Base-by-base conservation (phyloP, 2,888 invertebrate genomes). In the Desoria tigrina region DNA sequence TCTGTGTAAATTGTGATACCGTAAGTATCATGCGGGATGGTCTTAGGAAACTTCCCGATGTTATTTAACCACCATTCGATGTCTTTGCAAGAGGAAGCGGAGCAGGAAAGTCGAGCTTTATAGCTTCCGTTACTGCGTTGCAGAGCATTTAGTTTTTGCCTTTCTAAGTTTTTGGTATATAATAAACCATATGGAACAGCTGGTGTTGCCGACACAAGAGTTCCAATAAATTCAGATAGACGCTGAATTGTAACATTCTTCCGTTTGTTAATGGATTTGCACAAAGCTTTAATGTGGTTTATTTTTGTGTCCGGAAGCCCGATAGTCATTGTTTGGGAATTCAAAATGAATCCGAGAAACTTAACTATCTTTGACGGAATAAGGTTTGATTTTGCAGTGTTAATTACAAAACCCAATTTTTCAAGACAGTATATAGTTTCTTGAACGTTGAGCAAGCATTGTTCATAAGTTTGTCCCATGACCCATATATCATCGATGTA, bases 131-230 rank as follows among this genome's bases (percentile, higher is more conserved):
- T 58, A 11, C 7, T 2, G 23, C 18, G 21, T 9, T 21, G 1
- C 21, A 69, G 39, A 18, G 42, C 42, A 3, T 39, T 11, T 14
- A 6, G 42, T 56, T 62, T 71, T n/a, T 45, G 16, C 27, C 23
- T 50, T 32, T 67, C 68, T 24, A 71, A 24, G 16, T 16, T 14
- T 42, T 57, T 58, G 0, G 65, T 67, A 53, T 65, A 57, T 14
- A 70, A 18, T 14, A 53, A 1, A 2, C 68, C 59, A 42, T 63
- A 66, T 6, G 14, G 42, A 23, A 68, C 27, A 2, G 61, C 61
- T 18, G 68, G 68, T 1, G 27, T 24, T 0, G 63, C 65, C 6
- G 68, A 27, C 26, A 71, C 53, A 7, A 68, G 37, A 49, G 28
- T 55, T 0, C 58, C 65, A 26, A 61, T 32, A 16, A 61, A 32